A percentile compares a stretch with the other conserved stretches of the same genome.
Conservation (phyloP, 2,888 invertebrate species). For the Timandra comae region DNA sequence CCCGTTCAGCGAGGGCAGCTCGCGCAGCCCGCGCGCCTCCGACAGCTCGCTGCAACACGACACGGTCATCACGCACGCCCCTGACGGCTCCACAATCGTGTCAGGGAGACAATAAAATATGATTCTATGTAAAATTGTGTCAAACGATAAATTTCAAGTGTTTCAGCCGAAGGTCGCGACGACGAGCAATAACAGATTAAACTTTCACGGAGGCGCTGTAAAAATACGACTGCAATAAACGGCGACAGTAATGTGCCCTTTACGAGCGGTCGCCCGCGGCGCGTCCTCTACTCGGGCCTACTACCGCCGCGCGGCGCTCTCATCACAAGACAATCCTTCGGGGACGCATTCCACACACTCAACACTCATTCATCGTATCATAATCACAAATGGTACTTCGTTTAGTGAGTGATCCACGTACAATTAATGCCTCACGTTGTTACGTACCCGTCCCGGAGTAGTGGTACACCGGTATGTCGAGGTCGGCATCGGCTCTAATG, state of each 20-base stretch:
- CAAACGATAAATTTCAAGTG: no score
- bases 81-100: neutral
- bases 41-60: constrained; percentile 85
- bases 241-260: constrained; percentile 12
- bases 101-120: no score
- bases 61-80: neutral
- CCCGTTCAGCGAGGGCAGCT: constrained; percentile 90
- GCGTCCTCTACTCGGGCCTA: neutral
- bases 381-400: no score
- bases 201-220: constrained; percentile 9
- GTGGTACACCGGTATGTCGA: no score
- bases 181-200: constrained; percentile 2
- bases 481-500: no score
- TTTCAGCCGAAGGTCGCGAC: neutral
- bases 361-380: no score
- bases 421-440: no score
- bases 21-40: constrained; percentile 86
- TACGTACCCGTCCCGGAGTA: no score
- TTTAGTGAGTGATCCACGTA: no score
- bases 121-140: no score
- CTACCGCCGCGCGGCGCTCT: neutral
- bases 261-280: constrained; percentile 6
- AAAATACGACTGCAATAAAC: constrained; percentile 14
- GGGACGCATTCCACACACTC: no score
- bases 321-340: no score